phyloP scores from a whole-genome alignment of 1,140 invertebrate species.

The Temnothorax curvispinosus region DNA sequence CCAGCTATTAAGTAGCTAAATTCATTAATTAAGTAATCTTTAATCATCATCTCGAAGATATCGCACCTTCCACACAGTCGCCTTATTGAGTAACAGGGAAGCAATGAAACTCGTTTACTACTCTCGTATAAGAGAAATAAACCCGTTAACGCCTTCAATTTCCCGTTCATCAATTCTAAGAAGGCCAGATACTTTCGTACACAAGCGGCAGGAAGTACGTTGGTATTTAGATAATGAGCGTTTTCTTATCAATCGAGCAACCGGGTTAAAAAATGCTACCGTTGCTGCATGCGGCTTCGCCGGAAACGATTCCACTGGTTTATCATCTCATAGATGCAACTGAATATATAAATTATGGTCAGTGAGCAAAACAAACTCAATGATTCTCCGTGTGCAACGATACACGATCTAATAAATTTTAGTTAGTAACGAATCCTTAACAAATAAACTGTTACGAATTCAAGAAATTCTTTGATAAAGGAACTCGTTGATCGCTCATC shows the following conservation, averaged over 20 bases:
- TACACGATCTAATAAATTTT: background rate
- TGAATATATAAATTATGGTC: conserved; percentile 3
- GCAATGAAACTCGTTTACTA: conserved; percentile 17
- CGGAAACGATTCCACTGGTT: conserved; percentile 15
- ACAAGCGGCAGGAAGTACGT: conserved; percentile 1
- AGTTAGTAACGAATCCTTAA: no score
- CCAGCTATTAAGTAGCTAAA: background rate
- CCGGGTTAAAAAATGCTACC: conserved; percentile 36
- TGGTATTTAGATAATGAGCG: conserved; percentile 41
- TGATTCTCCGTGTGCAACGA: background rate
- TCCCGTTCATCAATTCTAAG: conserved; percentile 47
- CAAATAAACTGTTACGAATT: background rate
- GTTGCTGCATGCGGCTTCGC: background rate
- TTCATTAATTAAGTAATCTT: conserved; percentile 38
- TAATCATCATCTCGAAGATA: conserved; percentile 25
- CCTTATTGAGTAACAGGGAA: conserved; percentile 30
- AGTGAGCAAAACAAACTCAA: background rate
- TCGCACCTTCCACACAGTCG: conserved; percentile 21
- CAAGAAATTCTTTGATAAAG: background rate
- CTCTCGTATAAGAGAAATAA: conserved; percentile 38
- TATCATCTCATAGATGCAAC: background rate
- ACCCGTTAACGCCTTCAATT: conserved; percentile 47
- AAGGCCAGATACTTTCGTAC: conserved; percentile 30
- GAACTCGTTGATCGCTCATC: background rate
- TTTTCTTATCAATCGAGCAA: conserved; percentile 40